Conservation (phyloP, 2,113 vertebrate species). For the Phoenicopterus ruber region DNA sequence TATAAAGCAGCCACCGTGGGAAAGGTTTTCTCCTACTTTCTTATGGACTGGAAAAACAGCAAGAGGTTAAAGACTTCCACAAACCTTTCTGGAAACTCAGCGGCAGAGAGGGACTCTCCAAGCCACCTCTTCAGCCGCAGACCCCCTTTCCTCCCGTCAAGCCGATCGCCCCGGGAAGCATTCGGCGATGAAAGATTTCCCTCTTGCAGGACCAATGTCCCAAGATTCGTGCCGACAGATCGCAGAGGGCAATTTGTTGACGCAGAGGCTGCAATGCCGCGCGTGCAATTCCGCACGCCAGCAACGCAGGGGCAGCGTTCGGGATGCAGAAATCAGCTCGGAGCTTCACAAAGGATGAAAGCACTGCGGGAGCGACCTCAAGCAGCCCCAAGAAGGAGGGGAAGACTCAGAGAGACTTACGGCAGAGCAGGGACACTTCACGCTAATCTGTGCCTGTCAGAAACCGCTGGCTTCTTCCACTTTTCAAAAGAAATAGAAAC, state of each 20-base stretch:
- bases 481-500: not conserved
- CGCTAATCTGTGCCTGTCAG: not conserved
- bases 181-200: not conserved
- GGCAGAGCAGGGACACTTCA: not conserved
- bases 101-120: not conserved
- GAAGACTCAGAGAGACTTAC: not conserved
- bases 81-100: not conserved
- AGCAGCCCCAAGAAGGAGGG: not conserved
- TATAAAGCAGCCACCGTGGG: not conserved
- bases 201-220: not conserved
- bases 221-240: not conserved
- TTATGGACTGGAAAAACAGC: not conserved
- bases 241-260: not conserved
- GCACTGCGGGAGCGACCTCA: not conserved
- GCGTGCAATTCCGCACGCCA: not conserved
- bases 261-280: not conserved
- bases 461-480: not conserved
- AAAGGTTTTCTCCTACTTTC: not conserved
- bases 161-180: fast-evolving
- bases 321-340: not conserved
- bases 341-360: not conserved
- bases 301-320: not conserved
- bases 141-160: not conserved
- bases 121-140: not conserved
- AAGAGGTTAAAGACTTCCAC: not conserved